phyloP scores from a whole-genome alignment of 2,797 vertebrate species.

The Sitta carolinensis region DNA sequence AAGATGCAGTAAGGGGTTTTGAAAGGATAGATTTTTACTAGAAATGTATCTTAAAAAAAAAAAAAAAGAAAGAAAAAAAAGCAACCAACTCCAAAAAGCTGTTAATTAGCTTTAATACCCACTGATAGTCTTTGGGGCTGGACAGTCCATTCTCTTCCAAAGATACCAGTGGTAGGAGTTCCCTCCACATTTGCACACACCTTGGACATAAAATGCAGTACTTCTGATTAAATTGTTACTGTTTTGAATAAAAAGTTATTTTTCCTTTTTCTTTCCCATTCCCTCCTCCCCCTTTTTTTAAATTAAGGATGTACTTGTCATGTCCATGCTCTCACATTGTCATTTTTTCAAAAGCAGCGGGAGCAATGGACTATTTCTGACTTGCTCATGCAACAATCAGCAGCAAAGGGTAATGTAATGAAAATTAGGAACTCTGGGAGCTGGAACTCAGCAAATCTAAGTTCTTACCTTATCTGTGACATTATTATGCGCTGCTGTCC shows the following conservation, averaged over 20 bases:
- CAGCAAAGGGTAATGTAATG: background rate
- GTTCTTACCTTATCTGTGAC: background rate
- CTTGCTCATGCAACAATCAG: background rate
- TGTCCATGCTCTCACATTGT: background rate
- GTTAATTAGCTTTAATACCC: background rate
- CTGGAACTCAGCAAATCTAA: background rate
- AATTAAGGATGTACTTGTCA: background rate
- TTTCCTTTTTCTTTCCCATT: background rate
- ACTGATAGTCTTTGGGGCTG: background rate
- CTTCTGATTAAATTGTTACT: background rate
- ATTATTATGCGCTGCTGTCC: background rate
- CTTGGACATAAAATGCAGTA: background rate
- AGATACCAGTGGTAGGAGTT: background rate
- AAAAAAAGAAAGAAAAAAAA: background rate
- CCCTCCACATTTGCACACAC: background rate
- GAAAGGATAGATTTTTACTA: background rate
- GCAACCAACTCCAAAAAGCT: background rate
- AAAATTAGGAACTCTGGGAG: background rate
- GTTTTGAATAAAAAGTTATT: background rate
- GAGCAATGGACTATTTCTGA: background rate
- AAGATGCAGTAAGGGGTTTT: background rate
- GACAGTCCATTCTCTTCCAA: background rate
- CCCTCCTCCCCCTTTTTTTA: rapidly evolving
- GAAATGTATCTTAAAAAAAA: background rate
- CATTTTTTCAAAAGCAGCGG: background rate